Conservation (phyloP, 2,888 invertebrate genomes). For the Cantharis rufa region DNA sequence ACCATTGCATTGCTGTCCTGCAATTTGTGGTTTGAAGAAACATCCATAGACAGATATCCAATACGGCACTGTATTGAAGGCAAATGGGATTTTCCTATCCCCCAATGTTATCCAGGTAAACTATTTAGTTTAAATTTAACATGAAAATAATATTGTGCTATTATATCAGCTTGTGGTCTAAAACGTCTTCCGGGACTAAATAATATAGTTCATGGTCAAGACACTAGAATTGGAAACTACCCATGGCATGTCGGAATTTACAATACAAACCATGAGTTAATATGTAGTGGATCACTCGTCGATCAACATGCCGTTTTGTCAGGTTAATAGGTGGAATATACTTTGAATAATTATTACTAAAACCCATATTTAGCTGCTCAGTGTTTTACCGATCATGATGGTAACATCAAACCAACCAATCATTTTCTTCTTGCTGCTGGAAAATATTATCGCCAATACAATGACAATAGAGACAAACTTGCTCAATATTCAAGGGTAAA, state of each 20-base stretch:
- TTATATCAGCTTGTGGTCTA: slow-evolving; percentile 44
- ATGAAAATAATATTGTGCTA: not conserved
- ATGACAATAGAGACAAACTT: slow-evolving; percentile 37
- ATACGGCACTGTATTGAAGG: not conserved
- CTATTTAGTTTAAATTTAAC: not conserved
- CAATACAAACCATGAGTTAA: slow-evolving; percentile 23
- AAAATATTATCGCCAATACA: slow-evolving; percentile 43
- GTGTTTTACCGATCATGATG: slow-evolving; percentile 41
- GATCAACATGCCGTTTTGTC: slow-evolving; percentile 42
- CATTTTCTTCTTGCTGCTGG: slow-evolving; percentile 41
- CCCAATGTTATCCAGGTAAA: not conserved
- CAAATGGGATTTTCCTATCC: not conserved
- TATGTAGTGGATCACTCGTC: slow-evolving; percentile 47
- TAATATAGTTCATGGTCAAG: slow-evolving; percentile 8
- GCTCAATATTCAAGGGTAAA: slow-evolving; percentile 11
- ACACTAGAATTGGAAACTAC: not conserved
- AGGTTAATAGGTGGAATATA: slow-evolving; percentile 32
- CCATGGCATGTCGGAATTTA: slow-evolving; percentile 49
- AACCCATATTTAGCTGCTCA: slow-evolving; percentile 44
- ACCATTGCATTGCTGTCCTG: not conserved
- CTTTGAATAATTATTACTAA: not conserved
- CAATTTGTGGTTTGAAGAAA: not conserved
- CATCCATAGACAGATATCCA: not conserved
- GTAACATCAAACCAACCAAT: slow-evolving; percentile 14
- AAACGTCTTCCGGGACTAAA: slow-evolving; percentile 38